Evolutionary conservation across 1,140 invertebrate genomes (phyloP), one percentile per base, ranked within the genome.

Genomic region (Mizuhopecten yessoensis): DNA sequence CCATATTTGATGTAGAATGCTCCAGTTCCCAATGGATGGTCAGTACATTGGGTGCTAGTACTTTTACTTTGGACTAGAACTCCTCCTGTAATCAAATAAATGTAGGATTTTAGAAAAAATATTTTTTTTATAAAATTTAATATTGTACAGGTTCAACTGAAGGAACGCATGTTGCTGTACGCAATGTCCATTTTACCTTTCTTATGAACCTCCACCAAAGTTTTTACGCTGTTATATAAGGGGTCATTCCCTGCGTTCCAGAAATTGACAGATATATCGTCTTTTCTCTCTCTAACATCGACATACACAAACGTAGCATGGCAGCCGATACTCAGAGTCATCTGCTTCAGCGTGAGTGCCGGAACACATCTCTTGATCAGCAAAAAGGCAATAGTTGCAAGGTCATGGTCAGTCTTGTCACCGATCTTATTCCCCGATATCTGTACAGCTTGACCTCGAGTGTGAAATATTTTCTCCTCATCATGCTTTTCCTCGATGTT

Each of bases 381-480:
- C 86, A 34, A 92, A 33, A 34, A 88, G 5, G 90, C 93, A 33
- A 93, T 86, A 42, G 13, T 9, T 10, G 88, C 10, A n/a, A 93
- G 57, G 34, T 89, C 86, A 39, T 86, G n/a, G 42, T 20, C 11
- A 33, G 34, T 57, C 11, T 23, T 34, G n/a, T 34, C 42, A 49
- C 5, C 23, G 34, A n/a, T 13, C 20, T 20, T 20, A 45, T n/a
- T 29, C 49, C 87, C 34, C 49, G 34, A 29, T 87, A 93, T 49
- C 89, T 93, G 89, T 13, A 94, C 89, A 33, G 93, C 93, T 57
- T 93, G 90, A 0, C 93, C 93, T 45, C 87, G 45, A 34, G 88
- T 87, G 86, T 92, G 90, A 23, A 88, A 86, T 34, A 45, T 88
- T 34, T 17, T 90, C 88, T 94, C 93, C 86, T 94, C 89, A 20